Evolutionary conservation across 2,888 invertebrate genomes (phyloP).

Genomic region (Erebia palarica): DNA sequence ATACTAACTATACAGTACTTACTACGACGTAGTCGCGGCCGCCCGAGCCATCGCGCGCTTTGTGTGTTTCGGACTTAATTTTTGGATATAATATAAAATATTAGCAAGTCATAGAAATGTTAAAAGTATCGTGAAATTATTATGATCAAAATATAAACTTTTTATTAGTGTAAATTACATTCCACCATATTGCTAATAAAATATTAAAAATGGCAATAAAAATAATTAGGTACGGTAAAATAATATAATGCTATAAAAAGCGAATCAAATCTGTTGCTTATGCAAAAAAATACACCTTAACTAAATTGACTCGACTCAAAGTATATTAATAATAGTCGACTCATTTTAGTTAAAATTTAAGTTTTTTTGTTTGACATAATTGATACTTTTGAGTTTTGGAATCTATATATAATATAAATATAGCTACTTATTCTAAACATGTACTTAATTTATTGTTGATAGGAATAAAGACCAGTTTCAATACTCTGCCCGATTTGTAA

Average conservation of each 20-base stretch:
- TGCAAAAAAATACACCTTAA: no score
- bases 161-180: background rate
- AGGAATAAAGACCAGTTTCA: conserved; percentile 36
- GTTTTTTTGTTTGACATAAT: background rate
- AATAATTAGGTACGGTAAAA: no score
- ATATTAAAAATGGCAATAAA: no score
- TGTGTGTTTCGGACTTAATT: background rate
- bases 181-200: no score
- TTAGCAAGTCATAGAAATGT: background rate
- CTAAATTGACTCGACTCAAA: no score
- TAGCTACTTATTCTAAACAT: conserved; percentile 6
- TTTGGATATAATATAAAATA: background rate
- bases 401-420: background rate
- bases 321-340: background rate
- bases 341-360: background rate
- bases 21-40: no score
- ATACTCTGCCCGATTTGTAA: conserved; percentile 2
- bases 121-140: background rate
- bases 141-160: background rate
- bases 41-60: background rate
- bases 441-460: conserved; percentile 18
- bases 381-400: background rate
- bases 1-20: no score
- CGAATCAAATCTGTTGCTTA: no score
- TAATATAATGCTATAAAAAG: no score